Percentiles rank a stretch among this genome's conserved stretches.
Conservation (phyloP, 2,888 invertebrate genomes). For the Abrostola tripartita region DNA sequence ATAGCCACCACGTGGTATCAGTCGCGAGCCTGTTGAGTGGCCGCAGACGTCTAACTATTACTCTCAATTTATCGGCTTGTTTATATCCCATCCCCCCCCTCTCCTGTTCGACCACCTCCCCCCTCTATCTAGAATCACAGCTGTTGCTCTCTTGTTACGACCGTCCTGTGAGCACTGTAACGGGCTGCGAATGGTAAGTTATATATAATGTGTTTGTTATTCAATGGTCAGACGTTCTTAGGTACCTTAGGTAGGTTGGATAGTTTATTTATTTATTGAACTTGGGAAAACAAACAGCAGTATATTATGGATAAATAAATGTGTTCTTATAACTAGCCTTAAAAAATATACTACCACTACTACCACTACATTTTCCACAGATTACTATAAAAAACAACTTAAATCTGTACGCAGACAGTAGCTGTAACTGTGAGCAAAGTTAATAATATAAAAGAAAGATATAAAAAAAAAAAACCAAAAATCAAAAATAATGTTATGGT, state of each 20-base stretch:
- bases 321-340: too few relatives aligned
- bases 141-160: constrained; percentile 15
- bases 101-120: not conserved
- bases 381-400: too few relatives aligned
- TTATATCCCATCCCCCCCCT: not conserved
- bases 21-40: not conserved
- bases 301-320: too few relatives aligned
- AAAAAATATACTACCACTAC: too few relatives aligned
- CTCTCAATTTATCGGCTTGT: constrained; percentile 14
- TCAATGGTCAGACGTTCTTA: not conserved
- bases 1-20: not conserved
- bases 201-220: constrained; percentile 1
- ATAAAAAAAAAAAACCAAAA: too few relatives aligned
- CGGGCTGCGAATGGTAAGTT: constrained; percentile 12
- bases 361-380: too few relatives aligned
- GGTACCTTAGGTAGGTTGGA: not conserved
- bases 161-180: constrained; percentile 15
- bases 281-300: too few relatives aligned
- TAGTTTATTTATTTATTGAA: not conserved
- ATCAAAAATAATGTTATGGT: too few relatives aligned
- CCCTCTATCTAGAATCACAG: constrained; percentile 8
- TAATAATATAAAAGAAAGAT: too few relatives aligned
- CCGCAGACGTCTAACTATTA: constrained; percentile 17
- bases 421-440: too few relatives aligned
- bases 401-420: too few relatives aligned